Conservation (phyloP, 2,113 vertebrate genomes). For the Gambusia holbrooki region DNA sequence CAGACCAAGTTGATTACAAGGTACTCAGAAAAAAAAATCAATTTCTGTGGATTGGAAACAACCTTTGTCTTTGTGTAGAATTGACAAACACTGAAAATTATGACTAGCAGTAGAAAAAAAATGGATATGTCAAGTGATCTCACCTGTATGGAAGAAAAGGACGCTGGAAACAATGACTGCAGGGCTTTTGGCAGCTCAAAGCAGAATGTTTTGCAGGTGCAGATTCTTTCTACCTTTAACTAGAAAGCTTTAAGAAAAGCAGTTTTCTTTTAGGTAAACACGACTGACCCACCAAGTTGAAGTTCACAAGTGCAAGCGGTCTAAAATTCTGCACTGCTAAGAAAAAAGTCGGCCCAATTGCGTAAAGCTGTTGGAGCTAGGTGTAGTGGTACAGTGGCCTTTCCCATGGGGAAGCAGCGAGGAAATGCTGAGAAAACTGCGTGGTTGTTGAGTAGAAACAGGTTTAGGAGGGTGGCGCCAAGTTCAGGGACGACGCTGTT, state of each 20-base stretch:
- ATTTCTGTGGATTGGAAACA: slow-evolving; percentile 78
- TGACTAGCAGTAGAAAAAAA: slow-evolving; percentile 80
- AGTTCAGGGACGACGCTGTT: slow-evolving; percentile 37
- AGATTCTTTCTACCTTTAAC: slow-evolving; percentile 73
- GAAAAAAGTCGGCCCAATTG: slow-evolving; percentile 83
- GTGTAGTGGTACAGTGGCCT: slow-evolving; percentile 86
- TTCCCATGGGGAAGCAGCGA: slow-evolving; percentile 63
- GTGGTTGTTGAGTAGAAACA: slow-evolving; percentile 68
- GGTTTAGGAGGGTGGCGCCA: slow-evolving; percentile 46
- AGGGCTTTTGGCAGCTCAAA: slow-evolving; percentile 81
- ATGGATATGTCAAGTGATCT: slow-evolving; percentile 83
- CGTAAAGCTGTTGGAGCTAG: slow-evolving; percentile 87
- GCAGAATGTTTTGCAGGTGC: slow-evolving; percentile 78
- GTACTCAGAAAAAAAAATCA: slow-evolving; percentile 21
- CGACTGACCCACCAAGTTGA: slow-evolving; percentile 70
- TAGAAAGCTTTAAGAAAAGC: slow-evolving; percentile 80
- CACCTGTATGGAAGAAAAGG: slow-evolving; percentile 79
- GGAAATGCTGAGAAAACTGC: slow-evolving; percentile 55
- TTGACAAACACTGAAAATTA: slow-evolving; percentile 84
- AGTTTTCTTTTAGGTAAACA: slow-evolving; percentile 77
- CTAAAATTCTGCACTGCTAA: slow-evolving; percentile 76
- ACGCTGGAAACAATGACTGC: slow-evolving; percentile 78
- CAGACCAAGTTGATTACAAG: background rate
- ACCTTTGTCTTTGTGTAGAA: slow-evolving; percentile 79
- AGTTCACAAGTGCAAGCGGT: slow-evolving; percentile 80